A percentile compares a stretch with the other conserved stretches of the same genome.
These are phyloP conservation scores for Tetraneura akinire DNA, from an alignment of 1,140 invertebrate species.

Conservation along the genomic window DNA sequence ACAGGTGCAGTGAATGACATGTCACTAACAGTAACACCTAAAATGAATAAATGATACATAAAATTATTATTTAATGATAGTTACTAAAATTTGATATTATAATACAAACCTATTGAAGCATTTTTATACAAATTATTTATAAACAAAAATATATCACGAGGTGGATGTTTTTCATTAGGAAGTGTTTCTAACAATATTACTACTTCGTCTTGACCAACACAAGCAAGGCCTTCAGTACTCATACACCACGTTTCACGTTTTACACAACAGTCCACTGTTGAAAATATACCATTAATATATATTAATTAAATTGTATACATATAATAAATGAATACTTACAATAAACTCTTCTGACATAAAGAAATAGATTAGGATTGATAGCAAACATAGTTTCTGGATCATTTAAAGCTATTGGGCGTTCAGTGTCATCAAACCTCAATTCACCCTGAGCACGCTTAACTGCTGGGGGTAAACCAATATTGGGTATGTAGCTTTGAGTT, in stretches of 20 bases:
- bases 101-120: constrained; percentile 70
- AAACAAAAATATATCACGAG: constrained; percentile 77
- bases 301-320: not conserved
- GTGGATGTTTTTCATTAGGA: constrained; percentile 69
- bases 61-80: not conserved
- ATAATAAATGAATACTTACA: constrained; percentile 21
- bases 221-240: constrained; percentile 75
- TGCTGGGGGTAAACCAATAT: constrained; percentile 55
- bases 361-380: constrained; percentile 77
- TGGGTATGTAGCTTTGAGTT: constrained; percentile 54
- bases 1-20: constrained; percentile 70
- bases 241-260: constrained; percentile 80
- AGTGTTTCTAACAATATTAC: constrained; percentile 77
- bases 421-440: constrained; percentile 53
- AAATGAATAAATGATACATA: constrained; percentile 56
- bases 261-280: constrained; percentile 79
- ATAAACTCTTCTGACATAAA: constrained; percentile 70
- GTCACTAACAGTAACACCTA: constrained; percentile 73
- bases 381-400: constrained; percentile 72
- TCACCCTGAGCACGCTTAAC: constrained; percentile 53
- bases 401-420: constrained; percentile 52
- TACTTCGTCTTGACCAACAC: constrained; percentile 84
- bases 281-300: constrained; percentile 24
- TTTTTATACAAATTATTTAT: constrained; percentile 76
- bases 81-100: constrained; percentile 15